Evolutionary conservation across 2,888 invertebrate genomes (phyloP).

Genomic region (Abrostola triplasia): DNA sequence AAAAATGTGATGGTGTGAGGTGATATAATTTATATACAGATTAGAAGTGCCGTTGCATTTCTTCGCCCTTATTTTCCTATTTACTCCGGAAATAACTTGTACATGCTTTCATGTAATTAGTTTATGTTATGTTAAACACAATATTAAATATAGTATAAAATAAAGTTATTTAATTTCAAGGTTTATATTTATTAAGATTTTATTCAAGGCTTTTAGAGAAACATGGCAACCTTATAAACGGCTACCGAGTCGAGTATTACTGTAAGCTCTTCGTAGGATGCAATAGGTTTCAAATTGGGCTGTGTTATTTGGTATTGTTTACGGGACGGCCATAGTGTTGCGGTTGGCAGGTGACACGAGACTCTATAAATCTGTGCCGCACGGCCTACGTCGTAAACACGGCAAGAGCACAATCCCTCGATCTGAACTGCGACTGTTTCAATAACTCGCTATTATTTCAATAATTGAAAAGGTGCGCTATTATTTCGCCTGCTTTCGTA

Average conservation of each 20-base stretch:
- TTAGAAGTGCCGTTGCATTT: too few species aligned
- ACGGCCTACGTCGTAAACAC: conserved; percentile 74
- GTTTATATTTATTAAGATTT: conserved; percentile 16
- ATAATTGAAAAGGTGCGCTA: conserved; percentile 60
- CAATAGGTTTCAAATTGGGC: conserved; percentile 58
- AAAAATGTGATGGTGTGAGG: background rate
- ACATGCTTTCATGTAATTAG: too few species aligned
- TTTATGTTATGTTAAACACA: background rate
- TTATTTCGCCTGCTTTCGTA: conserved; percentile 48
- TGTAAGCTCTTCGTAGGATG: conserved; percentile 56
- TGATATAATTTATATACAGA: too few species aligned
- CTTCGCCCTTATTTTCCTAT: too few species aligned
- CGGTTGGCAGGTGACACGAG: conserved; percentile 82
- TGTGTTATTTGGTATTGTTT: conserved; percentile 59
- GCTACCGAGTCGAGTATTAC: conserved; percentile 28
- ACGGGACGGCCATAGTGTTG: conserved; percentile 75
- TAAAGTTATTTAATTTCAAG: background rate
- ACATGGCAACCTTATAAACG: conserved; percentile 41
- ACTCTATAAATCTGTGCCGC: conserved; percentile 79
- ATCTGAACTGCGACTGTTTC: conserved; percentile 72
- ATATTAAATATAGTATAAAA: conserved; percentile 4
- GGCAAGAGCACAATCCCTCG: conserved; percentile 71
- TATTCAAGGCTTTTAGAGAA: conserved; percentile 22
- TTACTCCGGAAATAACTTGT: too few species aligned
- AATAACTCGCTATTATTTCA: conserved; percentile 73